Evolutionary conservation across 2,888 invertebrate species (phyloP), one percentile per base, ranked within the genome.

Genomic region (Aporophyla lueneburgensis): DNA sequence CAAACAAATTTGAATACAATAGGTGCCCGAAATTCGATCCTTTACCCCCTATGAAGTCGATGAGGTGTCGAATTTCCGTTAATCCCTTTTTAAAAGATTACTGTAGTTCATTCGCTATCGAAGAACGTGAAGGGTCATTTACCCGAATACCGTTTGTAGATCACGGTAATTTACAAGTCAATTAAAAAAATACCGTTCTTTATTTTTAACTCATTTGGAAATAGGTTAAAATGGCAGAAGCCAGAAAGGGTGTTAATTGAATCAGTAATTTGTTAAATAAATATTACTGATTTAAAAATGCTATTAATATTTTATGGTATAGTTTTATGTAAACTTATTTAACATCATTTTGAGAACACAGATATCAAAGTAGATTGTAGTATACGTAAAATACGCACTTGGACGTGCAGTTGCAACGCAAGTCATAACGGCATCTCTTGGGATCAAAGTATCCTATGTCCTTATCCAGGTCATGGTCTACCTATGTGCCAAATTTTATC

Each of bases 101-200:
- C n/a, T 51, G 46, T 0, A 6, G 9, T 21, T 16, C 43, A 58
- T 40, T 56, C 46, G 19, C 21, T 33, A 59, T 19, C 6, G 7
- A 27, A 21, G 40, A 27, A 49, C 43, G 9, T n/a, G 12, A 33
- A 65, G 59, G 59, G 56, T 78, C 73, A 74, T 71, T 85, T 49
- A 77, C 54, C 73, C 56, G 24, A 43, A 68, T 71, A 40, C 70
- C 27, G 49, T 65, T 81, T 65, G 21, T 81, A 68, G 56, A 40
- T 61, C 59, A 61, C 51, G 12, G 9, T 76, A 78, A 78, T 78
- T 83, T 33, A 74, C 71, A 61, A 86, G 61, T 61, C 49, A 78
- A 83, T 78, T 83, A 83, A 33, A 71, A n/a, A 62, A 66, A 61
- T 27, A 49, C 33, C 9, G 19, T 59, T 54, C n/a, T 56, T 59